Conservation (phyloP, 2,113 vertebrate genomes). For the Zosterops hypoxanthus region DNA sequence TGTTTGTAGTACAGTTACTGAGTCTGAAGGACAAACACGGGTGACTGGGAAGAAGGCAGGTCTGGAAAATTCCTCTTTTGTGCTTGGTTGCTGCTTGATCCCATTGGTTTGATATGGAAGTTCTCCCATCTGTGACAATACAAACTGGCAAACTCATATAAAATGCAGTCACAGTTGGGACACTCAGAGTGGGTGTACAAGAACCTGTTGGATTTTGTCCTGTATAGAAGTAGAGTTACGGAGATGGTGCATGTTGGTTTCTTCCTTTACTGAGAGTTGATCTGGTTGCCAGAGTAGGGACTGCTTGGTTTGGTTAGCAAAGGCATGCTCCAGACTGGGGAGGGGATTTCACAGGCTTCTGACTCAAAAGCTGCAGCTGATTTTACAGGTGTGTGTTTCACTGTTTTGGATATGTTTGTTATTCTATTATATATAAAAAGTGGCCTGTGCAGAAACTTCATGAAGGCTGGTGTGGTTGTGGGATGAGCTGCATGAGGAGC, state of each 20-base stretch:
- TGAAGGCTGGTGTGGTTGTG: neutral
- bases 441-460: neutral
- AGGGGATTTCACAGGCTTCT: neutral
- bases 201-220: neutral
- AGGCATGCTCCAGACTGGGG: neutral
- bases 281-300: neutral
- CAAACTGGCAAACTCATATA: neutral
- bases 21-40: neutral
- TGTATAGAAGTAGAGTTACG: neutral
- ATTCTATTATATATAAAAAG: neutral
- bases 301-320: neutral
- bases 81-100: neutral
- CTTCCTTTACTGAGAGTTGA: neutral
- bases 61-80: neutral
- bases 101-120: neutral
- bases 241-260: neutral
- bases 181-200: neutral
- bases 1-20: neutral
- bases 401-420: neutral
- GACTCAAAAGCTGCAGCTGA: neutral
- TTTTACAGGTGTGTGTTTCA: neutral
- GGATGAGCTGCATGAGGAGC: neutral
- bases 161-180: neutral
- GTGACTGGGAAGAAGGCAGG: neutral
- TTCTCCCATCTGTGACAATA: neutral